Evolutionary conservation across 1,140 invertebrate genomes (phyloP), one percentile per base, ranked within the genome.

Genomic region (Caenorhabditis inopinata): DNA sequence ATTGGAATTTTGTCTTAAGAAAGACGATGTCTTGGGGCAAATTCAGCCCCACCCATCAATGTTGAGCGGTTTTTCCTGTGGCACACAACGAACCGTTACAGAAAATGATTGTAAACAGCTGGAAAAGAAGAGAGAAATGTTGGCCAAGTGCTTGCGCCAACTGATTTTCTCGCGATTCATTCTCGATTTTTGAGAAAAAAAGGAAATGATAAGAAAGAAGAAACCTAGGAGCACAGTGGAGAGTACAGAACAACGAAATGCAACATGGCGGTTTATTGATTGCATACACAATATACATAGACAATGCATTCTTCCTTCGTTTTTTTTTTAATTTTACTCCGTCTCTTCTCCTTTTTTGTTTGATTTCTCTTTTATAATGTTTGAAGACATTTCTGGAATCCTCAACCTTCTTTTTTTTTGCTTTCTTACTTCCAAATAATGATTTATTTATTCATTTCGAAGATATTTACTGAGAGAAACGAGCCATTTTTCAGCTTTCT

Each of bases 191-290:
- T 75, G 46, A 42, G 68, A 47, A 21, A 47, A 74, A 45, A 42
- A 48, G 35, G 16, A 75, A 73, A 47, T 47, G 47, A 49, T 48
- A 49, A 75, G 42, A 48, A 49, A 47, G 45, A 47, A 47, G n/a
- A 48, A 16, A 29, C n/a, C 74, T 46, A 47, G 32, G 47, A 75
- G 47, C 42, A 48, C 47, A 6, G 14, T 27, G 16, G 47, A 75
- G 47, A 29, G 47, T 75, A 47, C 74, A 48, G 45, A 75, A 75
- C 42, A 75, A 75, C 74, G 48, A 75, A 75, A 27, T 23, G 32
- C 48, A 48, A 47, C 47, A 27, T 9, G 18, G 46, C 42, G 46
- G 46, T 51, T 76, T 51, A 48, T 76, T 48, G 46, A 49, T 51
- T 76, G 27, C 6, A 48, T 53, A 38, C 75, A 48, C 74, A 49